These are phyloP conservation scores for Prochilodus magdalenae DNA, from an alignment of 2,113 vertebrate genomes.

Conservation along the genomic window DNA sequence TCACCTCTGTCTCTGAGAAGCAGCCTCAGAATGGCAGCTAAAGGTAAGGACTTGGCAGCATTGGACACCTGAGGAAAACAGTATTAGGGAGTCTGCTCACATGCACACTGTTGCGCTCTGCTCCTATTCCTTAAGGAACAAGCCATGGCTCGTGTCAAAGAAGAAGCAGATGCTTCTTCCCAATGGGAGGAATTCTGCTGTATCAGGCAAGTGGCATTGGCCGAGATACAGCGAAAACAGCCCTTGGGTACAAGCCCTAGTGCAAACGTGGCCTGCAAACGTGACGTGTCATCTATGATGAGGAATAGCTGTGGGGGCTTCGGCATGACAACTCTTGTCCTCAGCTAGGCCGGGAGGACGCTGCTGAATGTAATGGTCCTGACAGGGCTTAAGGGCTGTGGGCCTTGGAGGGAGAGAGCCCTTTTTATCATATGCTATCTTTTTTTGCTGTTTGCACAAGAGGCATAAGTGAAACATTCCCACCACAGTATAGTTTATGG, in stretches of 20 bases:
- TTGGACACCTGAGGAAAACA: constrained; percentile 6
- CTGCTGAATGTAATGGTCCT: constrained; percentile 3
- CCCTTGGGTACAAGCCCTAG: constrained; percentile 1
- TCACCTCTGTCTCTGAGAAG: background rate
- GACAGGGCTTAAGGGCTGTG: constrained; percentile 12
- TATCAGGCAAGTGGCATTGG: constrained; percentile 5
- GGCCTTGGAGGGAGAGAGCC: background rate
- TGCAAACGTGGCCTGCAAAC: constrained; percentile 5
- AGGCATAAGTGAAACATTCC: background rate
- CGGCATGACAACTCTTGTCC: constrained; percentile 20
- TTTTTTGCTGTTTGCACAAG: constrained; percentile 11
- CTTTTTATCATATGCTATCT: background rate
- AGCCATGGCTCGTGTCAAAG: background rate
- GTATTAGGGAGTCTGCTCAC: background rate
- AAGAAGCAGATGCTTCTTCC: background rate
- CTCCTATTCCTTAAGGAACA: background rate
- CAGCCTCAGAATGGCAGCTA: constrained; percentile 4
- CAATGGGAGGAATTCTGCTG: constrained; percentile 1
- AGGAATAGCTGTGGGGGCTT: background rate
- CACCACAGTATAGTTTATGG: constrained; percentile 3
- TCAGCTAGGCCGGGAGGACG: background rate
- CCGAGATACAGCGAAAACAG: background rate
- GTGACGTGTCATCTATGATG: constrained; percentile 18
- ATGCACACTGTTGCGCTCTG: background rate
- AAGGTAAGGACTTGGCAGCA: constrained; percentile 6